Conservation (phyloP, 2,113 vertebrate genomes). For the Hyaena hyaena region DNA sequence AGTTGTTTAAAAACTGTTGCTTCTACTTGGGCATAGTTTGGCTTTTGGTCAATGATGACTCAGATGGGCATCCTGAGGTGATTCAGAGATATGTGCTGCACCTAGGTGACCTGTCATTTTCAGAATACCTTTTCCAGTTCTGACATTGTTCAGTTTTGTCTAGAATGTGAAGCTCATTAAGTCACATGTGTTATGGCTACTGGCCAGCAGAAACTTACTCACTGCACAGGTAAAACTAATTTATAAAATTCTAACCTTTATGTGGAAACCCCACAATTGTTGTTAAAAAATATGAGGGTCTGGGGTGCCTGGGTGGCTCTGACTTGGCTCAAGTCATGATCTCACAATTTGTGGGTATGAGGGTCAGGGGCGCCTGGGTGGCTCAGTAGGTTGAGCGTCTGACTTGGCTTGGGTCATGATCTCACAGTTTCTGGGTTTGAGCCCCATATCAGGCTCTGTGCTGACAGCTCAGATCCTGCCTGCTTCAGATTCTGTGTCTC, state of each 20-base stretch:
- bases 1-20: background rate
- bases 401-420: too few relatives aligned
- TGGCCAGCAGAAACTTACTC: background rate
- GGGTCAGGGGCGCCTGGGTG: too few relatives aligned
- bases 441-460: too few relatives aligned
- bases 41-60: constrained; percentile 58
- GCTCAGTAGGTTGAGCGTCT: too few relatives aligned
- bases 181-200: background rate
- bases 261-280: background rate
- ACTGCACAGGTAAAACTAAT: background rate
- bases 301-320: too few relatives aligned
- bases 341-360: too few relatives aligned
- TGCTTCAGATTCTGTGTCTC: too few relatives aligned
- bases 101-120: constrained; percentile 56
- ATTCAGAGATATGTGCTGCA: constrained; percentile 60
- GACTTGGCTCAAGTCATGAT: too few relatives aligned
- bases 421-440: too few relatives aligned
- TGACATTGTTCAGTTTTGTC: constrained; percentile 37
- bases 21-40: background rate
- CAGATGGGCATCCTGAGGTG: constrained; percentile 31
- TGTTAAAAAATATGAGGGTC: background rate
- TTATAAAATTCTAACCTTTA: constrained; percentile 22
- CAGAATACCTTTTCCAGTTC: constrained; percentile 21
- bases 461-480: too few relatives aligned
- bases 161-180: background rate